phyloP scores from a whole-genome alignment of 2,113 vertebrate species.

The Ptilorrhoa leucosticta region DNA sequence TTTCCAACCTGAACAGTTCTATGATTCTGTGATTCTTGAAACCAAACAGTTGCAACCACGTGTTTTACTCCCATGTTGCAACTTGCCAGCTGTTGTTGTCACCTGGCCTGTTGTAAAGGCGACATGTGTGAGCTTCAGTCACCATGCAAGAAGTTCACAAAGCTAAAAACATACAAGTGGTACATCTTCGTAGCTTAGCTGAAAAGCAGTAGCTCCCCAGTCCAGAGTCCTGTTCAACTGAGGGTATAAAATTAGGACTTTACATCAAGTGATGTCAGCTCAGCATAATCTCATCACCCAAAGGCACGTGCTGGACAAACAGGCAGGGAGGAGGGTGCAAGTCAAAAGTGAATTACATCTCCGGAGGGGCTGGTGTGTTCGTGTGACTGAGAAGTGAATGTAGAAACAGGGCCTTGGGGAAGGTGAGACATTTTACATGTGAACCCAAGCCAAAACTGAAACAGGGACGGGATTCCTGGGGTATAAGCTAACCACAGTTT shows the following conservation, averaged over 20 bases:
- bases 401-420: neutral
- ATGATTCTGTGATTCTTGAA: neutral
- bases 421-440: neutral
- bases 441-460: neutral
- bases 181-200: neutral
- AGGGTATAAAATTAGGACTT: neutral
- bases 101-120: neutral
- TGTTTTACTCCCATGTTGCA: rapidly evolving
- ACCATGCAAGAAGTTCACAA: neutral
- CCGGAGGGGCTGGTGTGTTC: neutral
- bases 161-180: neutral
- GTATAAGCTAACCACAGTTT: neutral
- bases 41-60: rapidly evolving
- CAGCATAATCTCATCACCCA: neutral
- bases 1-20: neutral
- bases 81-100: neutral
- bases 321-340: neutral
- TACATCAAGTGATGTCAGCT: neutral
- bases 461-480: neutral
- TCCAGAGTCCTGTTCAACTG: neutral
- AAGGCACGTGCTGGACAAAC: neutral
- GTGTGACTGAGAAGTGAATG: neutral
- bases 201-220: neutral
- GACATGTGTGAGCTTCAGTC: neutral
- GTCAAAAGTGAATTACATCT: neutral